A percentile compares a stretch with the other conserved stretches of the same genome.
Conservation (phyloP, 2,888 invertebrate genomes). For the Caenorhabditis macrosperma region DNA sequence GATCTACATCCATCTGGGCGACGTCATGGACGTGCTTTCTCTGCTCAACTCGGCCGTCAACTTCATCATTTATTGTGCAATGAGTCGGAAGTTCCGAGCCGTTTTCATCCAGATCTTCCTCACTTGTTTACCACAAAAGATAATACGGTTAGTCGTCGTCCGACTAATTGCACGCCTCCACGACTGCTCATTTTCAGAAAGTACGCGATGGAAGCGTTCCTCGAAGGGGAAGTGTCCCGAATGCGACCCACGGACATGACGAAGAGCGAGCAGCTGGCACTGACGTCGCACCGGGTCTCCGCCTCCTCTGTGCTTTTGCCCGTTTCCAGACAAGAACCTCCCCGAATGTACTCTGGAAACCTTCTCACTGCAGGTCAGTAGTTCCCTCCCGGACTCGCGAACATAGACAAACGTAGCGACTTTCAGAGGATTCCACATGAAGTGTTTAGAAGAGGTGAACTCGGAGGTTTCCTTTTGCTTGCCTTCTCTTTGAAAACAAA, state of each 20-base stretch:
- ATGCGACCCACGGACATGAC: constrained; percentile 68
- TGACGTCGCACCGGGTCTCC: constrained; percentile 67
- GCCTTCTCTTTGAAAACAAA: constrained; percentile 1
- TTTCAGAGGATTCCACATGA: constrained; percentile 50
- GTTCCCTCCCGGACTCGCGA: neutral
- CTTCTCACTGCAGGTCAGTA: constrained; percentile 59
- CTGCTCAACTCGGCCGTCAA: constrained; percentile 78
- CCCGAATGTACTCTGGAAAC: constrained; percentile 62
- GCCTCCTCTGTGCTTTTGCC: constrained; percentile 62
- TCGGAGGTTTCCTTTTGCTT: constrained; percentile 20
- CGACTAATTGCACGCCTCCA: neutral
- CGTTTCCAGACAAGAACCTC: constrained; percentile 41
- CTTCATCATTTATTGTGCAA: constrained; percentile 79
- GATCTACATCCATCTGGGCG: constrained; percentile 76
- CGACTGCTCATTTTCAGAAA: constrained; percentile 47
- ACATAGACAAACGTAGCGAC: neutral
- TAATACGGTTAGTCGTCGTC: constrained; percentile 53
- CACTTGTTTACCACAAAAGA: constrained; percentile 64
- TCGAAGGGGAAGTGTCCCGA: constrained; percentile 61
- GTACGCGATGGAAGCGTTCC: constrained; percentile 61
- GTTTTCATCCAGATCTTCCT: constrained; percentile 77
- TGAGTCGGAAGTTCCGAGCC: constrained; percentile 79
- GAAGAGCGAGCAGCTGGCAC: constrained; percentile 69
- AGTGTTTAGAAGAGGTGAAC: constrained; percentile 20
- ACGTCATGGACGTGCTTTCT: constrained; percentile 78